phyloP scores from a whole-genome alignment of 2,113 vertebrate genomes.

The Malurus elegans region DNA sequence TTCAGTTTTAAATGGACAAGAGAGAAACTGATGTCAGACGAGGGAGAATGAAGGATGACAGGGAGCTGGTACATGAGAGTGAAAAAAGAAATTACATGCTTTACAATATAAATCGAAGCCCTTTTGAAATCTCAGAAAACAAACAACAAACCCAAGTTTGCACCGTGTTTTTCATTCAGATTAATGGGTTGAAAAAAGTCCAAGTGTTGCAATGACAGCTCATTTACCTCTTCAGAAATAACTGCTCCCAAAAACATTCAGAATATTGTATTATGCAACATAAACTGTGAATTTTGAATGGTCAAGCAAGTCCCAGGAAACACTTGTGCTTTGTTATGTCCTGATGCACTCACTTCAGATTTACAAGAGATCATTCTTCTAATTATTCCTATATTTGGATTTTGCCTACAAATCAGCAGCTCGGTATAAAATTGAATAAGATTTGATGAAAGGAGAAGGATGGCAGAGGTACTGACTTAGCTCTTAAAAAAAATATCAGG shows the following conservation, averaged over 20 bases:
- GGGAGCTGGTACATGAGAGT: neutral
- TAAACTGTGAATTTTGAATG: neutral
- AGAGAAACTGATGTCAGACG: neutral
- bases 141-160: neutral
- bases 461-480: neutral
- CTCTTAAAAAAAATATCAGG: neutral
- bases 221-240: neutral
- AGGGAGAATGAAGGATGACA: neutral
- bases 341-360: neutral
- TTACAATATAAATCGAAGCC: neutral
- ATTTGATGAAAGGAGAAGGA: neutral
- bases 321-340: neutral
- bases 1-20: slow-evolving; percentile 45
- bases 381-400: neutral
- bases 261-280: neutral
- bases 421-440: neutral
- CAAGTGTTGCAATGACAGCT: neutral
- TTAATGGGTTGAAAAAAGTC: neutral
- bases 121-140: neutral
- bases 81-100: neutral
- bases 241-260: neutral
- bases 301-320: neutral
- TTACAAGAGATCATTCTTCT: neutral
- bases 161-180: neutral
- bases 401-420: neutral